Conservation (phyloP, 1,140 invertebrate genomes). For the Pinna nobilis region DNA sequence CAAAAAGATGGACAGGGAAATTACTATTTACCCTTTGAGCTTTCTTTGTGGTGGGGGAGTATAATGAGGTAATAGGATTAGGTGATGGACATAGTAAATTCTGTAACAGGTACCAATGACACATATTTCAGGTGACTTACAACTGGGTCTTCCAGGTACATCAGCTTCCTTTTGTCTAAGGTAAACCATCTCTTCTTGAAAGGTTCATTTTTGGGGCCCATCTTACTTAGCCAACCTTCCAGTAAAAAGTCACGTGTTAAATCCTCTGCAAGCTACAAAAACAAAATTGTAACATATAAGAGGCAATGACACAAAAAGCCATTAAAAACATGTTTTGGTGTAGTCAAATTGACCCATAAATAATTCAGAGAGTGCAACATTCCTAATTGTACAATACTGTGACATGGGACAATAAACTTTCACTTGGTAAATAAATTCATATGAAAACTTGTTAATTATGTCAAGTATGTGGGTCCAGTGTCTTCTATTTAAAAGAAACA, state of each 20-base stretch:
- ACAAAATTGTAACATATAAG: conserved; percentile 11
- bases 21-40: too few relatives aligned
- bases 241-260: conserved; percentile 87
- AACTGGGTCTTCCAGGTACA: conserved; percentile 91
- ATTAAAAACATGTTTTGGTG: background rate
- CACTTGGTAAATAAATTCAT: too few relatives aligned
- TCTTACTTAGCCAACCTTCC: conserved; percentile 92
- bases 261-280: conserved; percentile 79
- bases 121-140: conserved; percentile 71
- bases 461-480: too few relatives aligned
- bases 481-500: too few relatives aligned
- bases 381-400: too few relatives aligned
- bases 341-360: too few relatives aligned
- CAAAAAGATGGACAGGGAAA: too few relatives aligned
- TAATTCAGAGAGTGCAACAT: too few relatives aligned
- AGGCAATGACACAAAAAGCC: background rate
- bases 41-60: background rate
- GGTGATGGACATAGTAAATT: background rate
- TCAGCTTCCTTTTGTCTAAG: conserved; percentile 90
- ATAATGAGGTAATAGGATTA: too few relatives aligned
- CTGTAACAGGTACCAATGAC: background rate
- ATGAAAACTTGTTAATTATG: too few relatives aligned
- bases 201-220: conserved; percentile 87
- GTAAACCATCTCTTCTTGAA: conserved; percentile 92
- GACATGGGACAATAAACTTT: too few relatives aligned